Evolutionary conservation across 1,140 invertebrate genomes (phyloP), one percentile per base, ranked within the genome.

Genomic region (Goniozus legneri): DNA sequence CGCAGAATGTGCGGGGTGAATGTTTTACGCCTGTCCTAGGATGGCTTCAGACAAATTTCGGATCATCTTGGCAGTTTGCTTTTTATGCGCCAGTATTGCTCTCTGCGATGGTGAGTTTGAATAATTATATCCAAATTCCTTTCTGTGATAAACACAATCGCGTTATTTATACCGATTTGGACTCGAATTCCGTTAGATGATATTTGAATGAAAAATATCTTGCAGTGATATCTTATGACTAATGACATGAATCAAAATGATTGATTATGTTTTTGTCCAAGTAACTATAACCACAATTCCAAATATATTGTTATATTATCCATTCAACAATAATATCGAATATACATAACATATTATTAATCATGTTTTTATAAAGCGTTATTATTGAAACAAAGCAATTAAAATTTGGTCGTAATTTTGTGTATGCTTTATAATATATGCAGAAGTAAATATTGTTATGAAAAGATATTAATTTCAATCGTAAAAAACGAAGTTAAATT

Each of bases 31-130:
- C 41, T 38, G 35, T 47, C 40, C 44, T 60, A 63, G 57, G 52
- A 63, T 63, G 58, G 51, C 55, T 54, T 44, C 35, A 43, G 38
- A 24, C 43, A 50, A 39, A 31, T 35, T 52, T 47, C 43, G 40
- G 13, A 44, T 45, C 52, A 58, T 63, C 51, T 42, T 63, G 42
- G 30, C 50, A 53, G 49, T 50, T 53, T 63, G 49, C 44, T 27
- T 63, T 40, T 34, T 63, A 8, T 54, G 52, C 55, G 43, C 46
- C 47, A 49, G 46, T 50, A 47, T 57, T 48, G 50, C 39, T 33
- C 35, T 43, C 33, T 58, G 53, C 55, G 39, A 58, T 56, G 58
- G 60, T 63, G 43, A 54, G 48, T 52, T 2, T n/a, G 14, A 33
- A n/a, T 6, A 33, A n/a, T 10, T 8, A 4, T 10, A 33, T 4